Base-by-base conservation (phyloP, 2,888 invertebrate genomes). In the Tachina lurida region DNA sequence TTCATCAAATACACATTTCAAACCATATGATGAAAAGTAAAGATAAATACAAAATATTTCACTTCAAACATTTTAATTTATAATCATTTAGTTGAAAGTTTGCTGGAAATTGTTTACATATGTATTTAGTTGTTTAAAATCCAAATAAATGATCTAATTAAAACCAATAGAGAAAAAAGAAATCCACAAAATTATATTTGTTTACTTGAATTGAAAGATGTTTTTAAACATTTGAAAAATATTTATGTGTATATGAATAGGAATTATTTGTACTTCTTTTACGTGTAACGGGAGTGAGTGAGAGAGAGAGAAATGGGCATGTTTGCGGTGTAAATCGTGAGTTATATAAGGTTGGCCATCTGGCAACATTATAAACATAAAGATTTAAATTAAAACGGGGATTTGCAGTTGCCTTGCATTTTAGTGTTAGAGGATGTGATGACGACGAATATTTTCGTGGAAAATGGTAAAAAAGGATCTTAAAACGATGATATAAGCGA, bases 41-140 rank as follows among this genome's bases (percentile, higher is more conserved):
- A 52, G 41, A 76, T 76, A 41, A 17, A 47, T 58, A 47, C 10
- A 73, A 73, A 68, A 47, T 31, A 49, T 41, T 62, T 52, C 17
- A 3, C n/a, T 74, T 17, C 10, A 10, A 41, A 22, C 4, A 52
- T 45, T 47, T 58, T 17, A 47, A 47, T 22, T 58, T 17, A 3
- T 22, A 45, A 17, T 7, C 43, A 62, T 56, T 56, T 45, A 12
- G 52, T 63, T 70, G n/a, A 49, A 60, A 47, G n/a, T 13, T 49
- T 31, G 10, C 13, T 22, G 15, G 8, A 41, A 63, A 58, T 67
- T 73, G 13, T 81, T 74, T 81, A 60, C 12, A 45, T 47, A n/a
- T n/a, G n/a, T n/a, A 17, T 12, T 67, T 22, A 47, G 41, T 56
- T 62, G 41, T 71, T 39, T 22, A 54, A 54, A 78, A 43, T 1